These are phyloP conservation scores for Meteorus sp. DNA, from an alignment of 1,140 invertebrate genomes.

Conservation along the genomic window DNA sequence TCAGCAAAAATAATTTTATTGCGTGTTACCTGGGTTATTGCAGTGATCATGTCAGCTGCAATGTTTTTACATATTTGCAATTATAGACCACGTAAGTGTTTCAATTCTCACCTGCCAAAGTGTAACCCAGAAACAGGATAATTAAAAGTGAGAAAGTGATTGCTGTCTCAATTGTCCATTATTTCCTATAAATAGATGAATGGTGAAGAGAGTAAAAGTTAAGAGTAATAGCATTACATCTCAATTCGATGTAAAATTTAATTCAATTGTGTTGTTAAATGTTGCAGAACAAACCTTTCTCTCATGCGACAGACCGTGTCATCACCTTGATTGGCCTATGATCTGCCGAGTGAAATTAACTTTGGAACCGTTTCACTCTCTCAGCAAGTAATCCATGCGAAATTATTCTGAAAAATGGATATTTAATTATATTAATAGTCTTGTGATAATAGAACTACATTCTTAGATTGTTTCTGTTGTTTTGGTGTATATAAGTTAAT, in stretches of 20 bases:
- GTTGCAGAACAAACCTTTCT: conserved; percentile 70
- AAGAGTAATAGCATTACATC: not conserved
- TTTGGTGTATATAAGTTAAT: too few species aligned
- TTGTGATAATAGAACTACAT: too few species aligned
- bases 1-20: conserved; percentile 29
- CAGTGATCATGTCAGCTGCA: conserved; percentile 47
- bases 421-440: conserved; percentile 2
- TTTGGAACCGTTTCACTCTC: conserved; percentile 68
- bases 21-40: conserved; percentile 42
- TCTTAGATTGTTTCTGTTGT: not conserved
- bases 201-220: not conserved
- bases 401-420: not conserved
- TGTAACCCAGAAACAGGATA: not conserved
- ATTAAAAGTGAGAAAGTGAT: not conserved
- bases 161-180: too few species aligned
- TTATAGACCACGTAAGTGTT: conserved; percentile 54
- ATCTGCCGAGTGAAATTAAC: conserved; percentile 75
- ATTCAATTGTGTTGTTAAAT: conserved; percentile 37
- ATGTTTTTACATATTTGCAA: conserved; percentile 54
- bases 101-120: not conserved
- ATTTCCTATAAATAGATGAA: not conserved
- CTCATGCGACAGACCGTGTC: conserved; percentile 73
- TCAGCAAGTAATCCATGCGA: conserved; percentile 67
- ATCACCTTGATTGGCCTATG: conserved; percentile 78
- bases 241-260: conserved; percentile 16